These are phyloP conservation scores for Drosophila virilis DNA, from an alignment of 1,140 invertebrate genomes.

Conservation along the genomic window DNA sequence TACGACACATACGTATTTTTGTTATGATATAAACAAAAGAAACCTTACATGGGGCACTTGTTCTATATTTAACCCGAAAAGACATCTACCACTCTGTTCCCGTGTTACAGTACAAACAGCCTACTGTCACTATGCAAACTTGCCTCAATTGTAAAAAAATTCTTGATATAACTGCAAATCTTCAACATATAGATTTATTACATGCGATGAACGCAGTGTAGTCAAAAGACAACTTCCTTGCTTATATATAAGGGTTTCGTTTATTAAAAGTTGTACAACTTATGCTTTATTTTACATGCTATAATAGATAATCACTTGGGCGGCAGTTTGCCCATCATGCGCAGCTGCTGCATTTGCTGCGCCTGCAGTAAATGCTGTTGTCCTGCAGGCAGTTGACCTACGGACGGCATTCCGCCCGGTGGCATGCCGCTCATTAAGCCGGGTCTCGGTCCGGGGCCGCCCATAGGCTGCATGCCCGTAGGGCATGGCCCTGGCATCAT, in stretches of 20 bases:
- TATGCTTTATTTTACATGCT: slow-evolving; percentile 36
- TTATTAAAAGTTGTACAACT: slow-evolving; percentile 27
- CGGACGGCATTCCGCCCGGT: slow-evolving; percentile 54
- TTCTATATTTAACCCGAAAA: no score
- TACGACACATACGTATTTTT: slow-evolving; percentile 10
- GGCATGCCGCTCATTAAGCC: slow-evolving; percentile 65
- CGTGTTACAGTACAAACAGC: no score
- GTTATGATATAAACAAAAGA: no score
- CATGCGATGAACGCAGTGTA: no score
- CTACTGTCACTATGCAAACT: no score
- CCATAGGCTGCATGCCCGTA: slow-evolving; percentile 56
- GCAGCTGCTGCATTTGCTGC: slow-evolving; percentile 86
- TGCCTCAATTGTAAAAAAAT: no score
- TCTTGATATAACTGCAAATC: no score
- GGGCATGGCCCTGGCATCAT: slow-evolving; percentile 52
- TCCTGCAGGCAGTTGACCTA: slow-evolving; percentile 71
- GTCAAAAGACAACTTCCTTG: no score
- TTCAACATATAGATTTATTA: no score
- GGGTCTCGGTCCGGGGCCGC: slow-evolving; percentile 55
- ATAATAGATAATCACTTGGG: slow-evolving; percentile 51
- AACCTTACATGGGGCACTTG: no score
- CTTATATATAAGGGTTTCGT: not conserved
- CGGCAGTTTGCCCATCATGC: slow-evolving; percentile 78
- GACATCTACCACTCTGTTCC: no score
- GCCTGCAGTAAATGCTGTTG: slow-evolving; percentile 83